Evolutionary conservation across 2,113 vertebrate genomes (phyloP), one percentile per base, ranked within the genome.

Genomic region (Vulpes vulpes): DNA sequence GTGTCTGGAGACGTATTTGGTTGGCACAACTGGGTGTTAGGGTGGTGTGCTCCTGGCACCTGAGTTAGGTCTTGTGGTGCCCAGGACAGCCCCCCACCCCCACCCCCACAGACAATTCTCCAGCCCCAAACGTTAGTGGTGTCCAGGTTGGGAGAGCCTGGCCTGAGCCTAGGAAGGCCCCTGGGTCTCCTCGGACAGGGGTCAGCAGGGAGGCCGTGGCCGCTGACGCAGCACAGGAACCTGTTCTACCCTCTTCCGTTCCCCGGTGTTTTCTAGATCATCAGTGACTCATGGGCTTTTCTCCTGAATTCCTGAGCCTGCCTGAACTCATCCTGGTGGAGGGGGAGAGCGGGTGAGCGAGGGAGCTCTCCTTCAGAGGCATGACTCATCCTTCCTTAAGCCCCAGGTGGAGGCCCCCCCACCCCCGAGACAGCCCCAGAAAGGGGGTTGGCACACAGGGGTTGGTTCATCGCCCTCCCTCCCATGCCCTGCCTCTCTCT

Each of bases 221-320:
- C 1, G 3, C 27, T 49, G 93, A 87, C n/a, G 23, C 25, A 59
- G 5, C 27, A 23, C 30, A 51, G 7, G 25, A 76, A 10, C 9
- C 49, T 38, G 27, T 19, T 60, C 20, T 5, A 11, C 57, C 9
- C 19, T 64, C 17, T 30, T 64, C 32, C 23, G 51, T 51, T 19
- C 20, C 49, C 9, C 22, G 38, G 23, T 38, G 62, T 49, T 49
- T 91, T 67, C 79, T 67, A 25, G 38, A 51, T 90, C 32, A 1
- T 23, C 11, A 4, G 93, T 94, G 91, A 98, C 84, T 94, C 94
- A 93, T 1, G 8, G 43, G 69, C 8, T 64, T 64, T 86, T 67
- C 65, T 59, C 51, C 14, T 60, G 16, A 0, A 27, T 4, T n/a
- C 49, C 16, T 8, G 35, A 91, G 38, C 73, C 73, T 82, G 89